These are phyloP conservation scores for Xenotilapia leptura DNA, from an alignment of 2,113 vertebrate species.

Conservation along the genomic window DNA sequence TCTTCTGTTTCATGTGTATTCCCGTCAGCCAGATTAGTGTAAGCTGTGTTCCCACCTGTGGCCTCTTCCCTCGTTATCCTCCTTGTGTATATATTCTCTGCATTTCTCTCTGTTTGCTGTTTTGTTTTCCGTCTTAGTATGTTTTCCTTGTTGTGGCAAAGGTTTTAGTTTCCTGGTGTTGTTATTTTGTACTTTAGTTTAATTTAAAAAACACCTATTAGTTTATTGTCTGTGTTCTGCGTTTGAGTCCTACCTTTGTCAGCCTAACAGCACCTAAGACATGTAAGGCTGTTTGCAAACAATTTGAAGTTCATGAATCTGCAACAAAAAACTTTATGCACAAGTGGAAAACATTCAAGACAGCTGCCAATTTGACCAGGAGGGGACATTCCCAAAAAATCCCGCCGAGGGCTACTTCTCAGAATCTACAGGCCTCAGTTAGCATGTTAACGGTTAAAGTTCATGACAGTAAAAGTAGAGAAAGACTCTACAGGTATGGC, in stretches of 20 bases:
- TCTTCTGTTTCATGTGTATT: background rate
- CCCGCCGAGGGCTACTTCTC: background rate
- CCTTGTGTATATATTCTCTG: background rate
- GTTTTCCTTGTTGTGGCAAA: background rate
- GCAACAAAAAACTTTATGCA: background rate
- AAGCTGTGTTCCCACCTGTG: background rate
- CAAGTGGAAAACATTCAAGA: background rate
- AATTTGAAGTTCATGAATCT: background rate
- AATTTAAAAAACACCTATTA: background rate
- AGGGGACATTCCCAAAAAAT: background rate
- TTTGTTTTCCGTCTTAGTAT: background rate
- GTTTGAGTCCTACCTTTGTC: background rate
- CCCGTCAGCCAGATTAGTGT: background rate
- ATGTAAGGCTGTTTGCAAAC: background rate
- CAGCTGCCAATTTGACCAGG: background rate
- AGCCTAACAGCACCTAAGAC: background rate
- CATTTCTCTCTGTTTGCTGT: background rate
- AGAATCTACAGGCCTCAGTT: background rate
- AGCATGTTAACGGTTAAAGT: background rate
- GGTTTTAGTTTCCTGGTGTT: fast-evolving
- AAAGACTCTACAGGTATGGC: background rate
- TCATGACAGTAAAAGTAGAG: background rate
- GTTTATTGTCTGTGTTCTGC: fast-evolving
- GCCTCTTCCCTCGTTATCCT: background rate
- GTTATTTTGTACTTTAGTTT: background rate